Evolutionary conservation across 2,113 vertebrate genomes (phyloP).

Genomic region (Quiscalus mexicanus): DNA sequence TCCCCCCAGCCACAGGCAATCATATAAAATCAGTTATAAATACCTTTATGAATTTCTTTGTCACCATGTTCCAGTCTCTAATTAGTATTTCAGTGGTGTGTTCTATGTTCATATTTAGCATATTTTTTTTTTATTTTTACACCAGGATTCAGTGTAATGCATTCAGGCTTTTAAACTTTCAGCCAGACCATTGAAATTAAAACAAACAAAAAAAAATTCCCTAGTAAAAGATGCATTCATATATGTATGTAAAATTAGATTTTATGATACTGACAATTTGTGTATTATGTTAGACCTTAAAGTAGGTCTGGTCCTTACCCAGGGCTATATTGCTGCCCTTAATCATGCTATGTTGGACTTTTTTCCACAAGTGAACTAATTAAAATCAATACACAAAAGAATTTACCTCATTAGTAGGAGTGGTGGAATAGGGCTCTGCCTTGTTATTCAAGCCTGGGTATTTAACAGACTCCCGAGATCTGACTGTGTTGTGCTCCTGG

Average conservation of each 20-base stretch:
- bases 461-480: neutral
- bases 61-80: neutral
- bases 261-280: constrained; percentile 53
- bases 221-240: neutral
- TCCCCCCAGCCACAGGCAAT: neutral
- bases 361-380: constrained; percentile 54
- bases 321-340: constrained; percentile 42
- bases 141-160: neutral
- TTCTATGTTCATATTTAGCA: neutral
- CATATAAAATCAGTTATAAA: neutral
- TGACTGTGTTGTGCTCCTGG: neutral
- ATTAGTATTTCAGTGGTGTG: neutral
- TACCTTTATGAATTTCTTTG: neutral
- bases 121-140: neutral
- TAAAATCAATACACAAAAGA: constrained; percentile 56
- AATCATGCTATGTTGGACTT: constrained; percentile 4
- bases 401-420: constrained; percentile 38
- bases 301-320: constrained; percentile 15
- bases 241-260: constrained; percentile 42
- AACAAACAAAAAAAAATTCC: neutral
- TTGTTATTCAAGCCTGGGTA: neutral
- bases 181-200: neutral
- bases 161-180: neutral
- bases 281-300: constrained; percentile 35
- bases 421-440: neutral